Percentiles rank a stretch among this genome's conserved stretches.
Evolutionary conservation across 2,888 invertebrate genomes (phyloP).

Genomic region (Alentia gelatinosa): DNA sequence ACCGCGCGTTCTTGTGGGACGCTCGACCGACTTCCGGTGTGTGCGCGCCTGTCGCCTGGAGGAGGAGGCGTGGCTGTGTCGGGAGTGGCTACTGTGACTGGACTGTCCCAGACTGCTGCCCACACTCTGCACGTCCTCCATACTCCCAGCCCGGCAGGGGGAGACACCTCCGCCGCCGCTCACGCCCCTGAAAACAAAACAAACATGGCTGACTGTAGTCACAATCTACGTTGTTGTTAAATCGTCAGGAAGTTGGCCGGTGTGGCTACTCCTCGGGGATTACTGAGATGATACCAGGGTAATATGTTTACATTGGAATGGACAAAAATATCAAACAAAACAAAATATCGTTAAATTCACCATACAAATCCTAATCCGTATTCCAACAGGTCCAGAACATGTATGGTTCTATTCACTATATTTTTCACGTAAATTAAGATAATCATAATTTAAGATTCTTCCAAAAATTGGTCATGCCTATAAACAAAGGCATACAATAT

Average conservation of each 20-base stretch:
- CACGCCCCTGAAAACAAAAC: background rate
- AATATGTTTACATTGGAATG: no score
- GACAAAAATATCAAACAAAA: no score
- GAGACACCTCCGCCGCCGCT: background rate
- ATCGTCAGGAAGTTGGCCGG: background rate
- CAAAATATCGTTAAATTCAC: no score
- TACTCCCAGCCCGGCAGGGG: background rate
- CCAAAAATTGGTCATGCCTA: no score
- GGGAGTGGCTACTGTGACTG: constrained; percentile 33
- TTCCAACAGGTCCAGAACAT: no score
- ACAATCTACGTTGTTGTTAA: background rate
- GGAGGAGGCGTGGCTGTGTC: constrained; percentile 22
- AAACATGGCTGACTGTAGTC: background rate
- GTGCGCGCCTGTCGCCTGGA: background rate
- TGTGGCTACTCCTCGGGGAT: no score
- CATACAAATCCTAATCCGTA: no score
- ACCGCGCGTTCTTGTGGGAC: background rate
- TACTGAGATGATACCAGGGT: no score
- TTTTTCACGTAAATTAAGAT: no score
- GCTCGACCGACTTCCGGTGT: background rate
- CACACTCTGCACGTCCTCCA: constrained; percentile 31
- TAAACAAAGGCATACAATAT: no score
- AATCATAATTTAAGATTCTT: no score
- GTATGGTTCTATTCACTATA: no score
- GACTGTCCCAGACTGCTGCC: background rate